Base-by-base conservation (phyloP, 1,140 invertebrate species). In the Lasioglossum albipes region DNA sequence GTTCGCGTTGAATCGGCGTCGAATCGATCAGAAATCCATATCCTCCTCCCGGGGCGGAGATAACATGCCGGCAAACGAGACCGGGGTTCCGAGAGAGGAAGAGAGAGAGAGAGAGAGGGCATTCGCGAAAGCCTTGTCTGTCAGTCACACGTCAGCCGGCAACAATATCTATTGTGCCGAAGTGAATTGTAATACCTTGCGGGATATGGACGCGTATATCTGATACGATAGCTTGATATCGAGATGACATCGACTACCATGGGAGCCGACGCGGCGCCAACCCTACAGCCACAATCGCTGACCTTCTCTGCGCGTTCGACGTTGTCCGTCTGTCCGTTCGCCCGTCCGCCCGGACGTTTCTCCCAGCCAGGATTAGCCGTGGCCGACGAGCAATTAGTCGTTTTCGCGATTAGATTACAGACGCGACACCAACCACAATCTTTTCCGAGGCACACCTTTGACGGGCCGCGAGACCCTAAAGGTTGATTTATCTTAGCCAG, bases 241-340 rank as follows among this genome's bases (percentile, higher is more conserved):
- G 84, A 87, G 85, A 87, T 87, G 85, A 87, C 85, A 87, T 85
- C 82, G 77, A 83, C 84, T 86, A 86, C 85, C 81, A 87, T 83
- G 81, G 85, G 69, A 84, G 83, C 80, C 49, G 42, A n/a, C 74
- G 57, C 61, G 61, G 57, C 52, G 74, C 72, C 45, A 49, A 13
- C 45, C 45, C 45, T 36, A 12, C 45, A 49, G 45, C 45, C 76
- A 84, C 86, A 86, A 87, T 86, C 85, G 67, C 62, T 41, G 59
- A 49, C 68, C 84, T 86, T 78, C 71, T 83, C 36, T 84, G 86
- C 74, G 65, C 86, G 86, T 84, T 81, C 71, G 70, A 74, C n/a
- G 49, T 61, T 45, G n/a, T 5, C 52, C 52, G n/a, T 18, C 52
- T 36, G 69, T n/a, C 52, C 86, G 86, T 86, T 16, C 52, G n/a